Evolutionary conservation across 2,113 vertebrate genomes (phyloP).

Genomic region (Puffinus mauretanicus): DNA sequence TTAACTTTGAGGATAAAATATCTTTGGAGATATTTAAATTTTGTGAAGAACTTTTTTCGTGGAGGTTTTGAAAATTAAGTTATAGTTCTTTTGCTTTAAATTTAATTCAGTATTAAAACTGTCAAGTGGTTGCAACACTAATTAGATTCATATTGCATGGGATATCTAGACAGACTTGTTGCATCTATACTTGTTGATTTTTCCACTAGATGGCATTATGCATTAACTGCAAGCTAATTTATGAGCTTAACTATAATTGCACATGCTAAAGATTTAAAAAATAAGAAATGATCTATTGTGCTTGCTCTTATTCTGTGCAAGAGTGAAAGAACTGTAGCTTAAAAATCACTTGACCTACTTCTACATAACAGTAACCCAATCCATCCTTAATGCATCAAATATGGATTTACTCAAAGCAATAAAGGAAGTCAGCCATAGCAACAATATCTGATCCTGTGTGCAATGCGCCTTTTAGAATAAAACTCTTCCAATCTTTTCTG

Average conservation of each 20-base stretch:
- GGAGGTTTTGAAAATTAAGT: not conserved
- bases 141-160: not conserved
- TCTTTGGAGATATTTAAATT: not conserved
- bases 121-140: not conserved
- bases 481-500: not conserved
- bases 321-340: not conserved
- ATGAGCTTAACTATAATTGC: not conserved
- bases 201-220: constrained; percentile 66
- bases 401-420: constrained; percentile 49
- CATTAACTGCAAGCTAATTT: constrained; percentile 29
- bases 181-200: not conserved
- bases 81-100: not conserved
- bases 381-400: constrained; percentile 40
- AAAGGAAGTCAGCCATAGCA: constrained; percentile 42
- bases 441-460: constrained; percentile 35
- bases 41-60: not conserved
- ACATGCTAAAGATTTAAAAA: not conserved
- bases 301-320: not conserved
- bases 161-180: not conserved
- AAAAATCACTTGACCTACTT: not conserved
- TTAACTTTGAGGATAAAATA: not conserved
- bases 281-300: not conserved
- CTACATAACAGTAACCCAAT: not conserved
- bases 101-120: not conserved
- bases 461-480: not conserved